Percentiles rank a stretch among this genome's conserved stretches.
Evolutionary conservation across 2,888 invertebrate species (phyloP).

Genomic region (Polyommatus icarus): DNA sequence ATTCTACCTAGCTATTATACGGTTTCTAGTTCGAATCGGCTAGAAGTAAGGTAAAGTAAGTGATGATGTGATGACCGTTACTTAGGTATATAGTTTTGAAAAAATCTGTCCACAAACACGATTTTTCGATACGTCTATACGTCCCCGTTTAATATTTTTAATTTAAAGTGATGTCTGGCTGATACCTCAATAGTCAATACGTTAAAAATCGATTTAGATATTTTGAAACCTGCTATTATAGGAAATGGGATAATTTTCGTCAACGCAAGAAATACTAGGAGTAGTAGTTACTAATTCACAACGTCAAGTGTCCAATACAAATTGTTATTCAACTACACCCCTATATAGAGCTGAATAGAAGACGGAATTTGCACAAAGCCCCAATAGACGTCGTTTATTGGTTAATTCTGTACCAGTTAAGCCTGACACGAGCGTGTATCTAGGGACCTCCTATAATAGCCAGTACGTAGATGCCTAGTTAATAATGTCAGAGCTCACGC

Average conservation of each 20-base stretch:
- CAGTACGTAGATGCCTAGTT: background rate
- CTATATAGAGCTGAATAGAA: background rate
- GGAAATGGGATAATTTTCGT: too few relatives aligned
- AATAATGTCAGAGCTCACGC: conserved; percentile 11
- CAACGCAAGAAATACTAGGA: too few relatives aligned
- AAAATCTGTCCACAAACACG: too few relatives aligned
- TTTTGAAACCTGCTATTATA: too few relatives aligned
- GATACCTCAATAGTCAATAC: too few relatives aligned
- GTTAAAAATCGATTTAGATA: too few relatives aligned
- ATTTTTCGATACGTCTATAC: too few relatives aligned
- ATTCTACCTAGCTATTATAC: background rate
- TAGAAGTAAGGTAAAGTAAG: background rate
- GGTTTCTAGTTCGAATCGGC: background rate
- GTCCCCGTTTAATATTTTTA: too few relatives aligned
- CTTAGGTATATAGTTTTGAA: too few relatives aligned
- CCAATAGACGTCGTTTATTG: conserved; percentile 6
- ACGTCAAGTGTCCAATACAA: background rate
- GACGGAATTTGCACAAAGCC: conserved; percentile 7
- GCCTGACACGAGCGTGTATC: conserved; percentile 3
- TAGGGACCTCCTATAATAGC: conserved; percentile 9
- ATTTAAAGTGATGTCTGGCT: too few relatives aligned
- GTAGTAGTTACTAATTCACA: background rate
- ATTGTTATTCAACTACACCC: background rate
- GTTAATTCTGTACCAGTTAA: conserved; percentile 12
- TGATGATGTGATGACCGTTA: too few relatives aligned